Percentiles rank a stretch among this genome's conserved stretches.
Evolutionary conservation across 2,888 invertebrate species (phyloP).

Genomic region (Tinea pellionella): DNA sequence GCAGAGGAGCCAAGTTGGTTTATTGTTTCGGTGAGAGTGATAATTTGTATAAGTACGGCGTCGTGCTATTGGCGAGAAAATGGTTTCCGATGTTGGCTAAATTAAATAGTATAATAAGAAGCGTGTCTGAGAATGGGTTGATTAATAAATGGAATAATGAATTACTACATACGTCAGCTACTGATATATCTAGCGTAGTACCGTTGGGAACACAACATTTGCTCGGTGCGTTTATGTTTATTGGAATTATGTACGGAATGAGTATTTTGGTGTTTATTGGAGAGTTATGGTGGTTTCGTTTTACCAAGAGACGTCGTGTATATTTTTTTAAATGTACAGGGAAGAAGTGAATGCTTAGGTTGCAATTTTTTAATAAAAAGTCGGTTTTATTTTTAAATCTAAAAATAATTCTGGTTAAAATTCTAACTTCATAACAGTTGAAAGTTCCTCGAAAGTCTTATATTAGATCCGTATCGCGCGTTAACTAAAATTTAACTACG

Average conservation of each 20-base stretch:
- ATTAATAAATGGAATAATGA: slow-evolving; percentile 63
- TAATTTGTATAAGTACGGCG: slow-evolving; percentile 61
- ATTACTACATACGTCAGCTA: slow-evolving; percentile 34
- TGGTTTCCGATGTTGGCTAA: slow-evolving; percentile 58
- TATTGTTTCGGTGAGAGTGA: slow-evolving; percentile 57
- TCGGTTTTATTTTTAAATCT: no score
- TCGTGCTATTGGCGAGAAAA: slow-evolving; percentile 52
- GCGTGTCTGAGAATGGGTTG: slow-evolving; percentile 58
- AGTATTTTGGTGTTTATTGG: slow-evolving; percentile 45
- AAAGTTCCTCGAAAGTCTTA: no score
- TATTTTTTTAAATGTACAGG: not conserved
- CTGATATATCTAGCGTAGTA: slow-evolving; percentile 37
- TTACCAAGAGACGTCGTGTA: not conserved
- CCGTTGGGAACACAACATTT: slow-evolving; percentile 52
- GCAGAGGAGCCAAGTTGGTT: slow-evolving; percentile 48
- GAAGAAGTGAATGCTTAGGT: not conserved
- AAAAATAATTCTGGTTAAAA: no score
- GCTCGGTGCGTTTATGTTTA: slow-evolving; percentile 58
- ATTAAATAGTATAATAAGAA: slow-evolving; percentile 55
- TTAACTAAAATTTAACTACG: no score
- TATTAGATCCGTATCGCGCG: no score
- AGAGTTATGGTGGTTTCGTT: slow-evolving; percentile 28
- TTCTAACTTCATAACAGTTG: no score
- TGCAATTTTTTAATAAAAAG: not conserved
- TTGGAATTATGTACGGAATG: slow-evolving; percentile 47